Evolutionary conservation across 2,888 invertebrate genomes (phyloP).

Genomic region (Lepas anatifera): DNA sequence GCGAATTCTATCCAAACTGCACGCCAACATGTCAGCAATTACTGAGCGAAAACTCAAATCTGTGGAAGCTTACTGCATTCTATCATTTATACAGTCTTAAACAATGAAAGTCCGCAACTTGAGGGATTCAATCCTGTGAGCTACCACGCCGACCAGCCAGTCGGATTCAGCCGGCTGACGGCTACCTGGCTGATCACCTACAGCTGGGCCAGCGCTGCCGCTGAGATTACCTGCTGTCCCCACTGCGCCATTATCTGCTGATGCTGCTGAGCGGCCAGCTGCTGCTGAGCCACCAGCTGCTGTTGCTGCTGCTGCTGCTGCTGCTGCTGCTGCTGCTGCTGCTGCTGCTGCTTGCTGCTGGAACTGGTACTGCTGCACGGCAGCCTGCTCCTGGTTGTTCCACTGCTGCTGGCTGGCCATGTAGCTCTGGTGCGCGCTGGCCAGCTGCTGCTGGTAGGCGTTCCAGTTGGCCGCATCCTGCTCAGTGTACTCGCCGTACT

Average conservation of each 20-base stretch:
- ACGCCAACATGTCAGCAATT: too few relatives aligned
- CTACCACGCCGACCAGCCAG: too few relatives aligned
- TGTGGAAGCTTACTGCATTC: too few relatives aligned
- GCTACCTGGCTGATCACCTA: too few relatives aligned
- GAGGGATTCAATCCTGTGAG: too few relatives aligned
- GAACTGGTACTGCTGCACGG: not conserved
- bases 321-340: not conserved
- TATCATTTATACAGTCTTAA: too few relatives aligned
- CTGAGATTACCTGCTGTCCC: not conserved
- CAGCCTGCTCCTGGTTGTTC: not conserved
- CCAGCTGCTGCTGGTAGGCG: not conserved
- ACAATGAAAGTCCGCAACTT: too few relatives aligned
- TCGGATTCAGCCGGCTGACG: too few relatives aligned
- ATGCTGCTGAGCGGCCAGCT: not conserved
- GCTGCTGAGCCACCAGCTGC: not conserved
- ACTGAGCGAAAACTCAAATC: too few relatives aligned
- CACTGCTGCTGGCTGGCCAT: not conserved
- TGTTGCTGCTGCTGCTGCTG: not conserved
- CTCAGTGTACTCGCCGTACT: not conserved
- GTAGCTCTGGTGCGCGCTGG: not conserved
- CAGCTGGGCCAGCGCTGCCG: too few relatives aligned
- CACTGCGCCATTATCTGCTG: not conserved
- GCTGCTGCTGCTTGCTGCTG: not conserved
- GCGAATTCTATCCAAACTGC: too few relatives aligned
- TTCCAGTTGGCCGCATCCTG: not conserved